Conservation (phyloP, 1,140 invertebrate species). For the Papilio xuthus region DNA sequence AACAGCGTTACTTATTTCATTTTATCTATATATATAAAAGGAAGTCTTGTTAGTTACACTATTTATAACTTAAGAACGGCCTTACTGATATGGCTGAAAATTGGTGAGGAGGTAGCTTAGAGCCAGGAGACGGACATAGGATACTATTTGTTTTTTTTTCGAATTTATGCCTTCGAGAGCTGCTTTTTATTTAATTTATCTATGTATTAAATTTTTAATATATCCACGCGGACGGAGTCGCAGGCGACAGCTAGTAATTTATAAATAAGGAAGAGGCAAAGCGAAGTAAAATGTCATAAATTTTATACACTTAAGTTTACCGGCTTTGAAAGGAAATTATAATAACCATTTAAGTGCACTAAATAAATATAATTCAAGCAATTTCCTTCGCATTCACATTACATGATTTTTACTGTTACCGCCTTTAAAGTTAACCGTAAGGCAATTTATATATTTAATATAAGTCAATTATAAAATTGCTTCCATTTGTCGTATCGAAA, state of each 20-base stretch:
- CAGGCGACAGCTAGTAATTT: too few relatives aligned
- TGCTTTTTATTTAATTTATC: too few relatives aligned
- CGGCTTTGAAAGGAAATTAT: conserved; percentile 13
- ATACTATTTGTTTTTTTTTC: too few relatives aligned
- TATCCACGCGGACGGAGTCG: too few relatives aligned
- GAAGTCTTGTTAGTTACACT: too few relatives aligned
- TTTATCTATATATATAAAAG: too few relatives aligned
- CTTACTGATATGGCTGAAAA: too few relatives aligned
- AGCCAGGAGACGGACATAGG: too few relatives aligned
- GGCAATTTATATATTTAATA: conserved; percentile 1
- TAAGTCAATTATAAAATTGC: conserved; percentile 27
- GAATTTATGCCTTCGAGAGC: too few relatives aligned
- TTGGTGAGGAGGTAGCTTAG: too few relatives aligned
- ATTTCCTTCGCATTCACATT: conserved; percentile 20
- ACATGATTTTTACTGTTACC: conserved; percentile 4
- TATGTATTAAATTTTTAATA: too few relatives aligned
- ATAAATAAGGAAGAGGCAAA: neutral
- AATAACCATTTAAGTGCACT: neutral
- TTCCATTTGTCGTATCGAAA: conserved; percentile 19
- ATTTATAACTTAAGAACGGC: too few relatives aligned
- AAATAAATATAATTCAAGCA: neutral
- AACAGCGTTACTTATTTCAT: neutral
- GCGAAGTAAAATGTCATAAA: neutral
- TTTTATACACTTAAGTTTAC: neutral
- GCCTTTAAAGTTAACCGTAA: conserved; percentile 5